Evolutionary conservation across 2,888 invertebrate species (phyloP), one percentile per base, ranked within the genome.

Genomic region (Terebella lapidaria): DNA sequence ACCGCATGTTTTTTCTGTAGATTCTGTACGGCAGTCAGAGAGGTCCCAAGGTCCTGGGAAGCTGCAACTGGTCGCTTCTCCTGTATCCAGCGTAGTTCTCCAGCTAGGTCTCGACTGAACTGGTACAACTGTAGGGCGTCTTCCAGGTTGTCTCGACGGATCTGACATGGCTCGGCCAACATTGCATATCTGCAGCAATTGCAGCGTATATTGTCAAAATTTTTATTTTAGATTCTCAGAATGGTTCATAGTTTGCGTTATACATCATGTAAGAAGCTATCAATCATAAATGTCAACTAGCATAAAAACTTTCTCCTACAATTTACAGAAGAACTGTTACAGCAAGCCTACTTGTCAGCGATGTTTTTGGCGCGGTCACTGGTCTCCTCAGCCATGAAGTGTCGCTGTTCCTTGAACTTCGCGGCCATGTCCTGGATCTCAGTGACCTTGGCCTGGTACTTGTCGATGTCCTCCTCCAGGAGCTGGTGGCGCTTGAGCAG

Each of bases 1-100:
- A 81, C 83, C 75, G 91, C 89, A 74, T 96, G 95, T 80, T 95
- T 95, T 84, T 96, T 96, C 74, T 92, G 90, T 51, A 94, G 83
- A 59, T 89, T 88, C 74, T 94, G 93, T 0, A 94, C 93, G 18
- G 90, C 89, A 1, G 86, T 85, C 57, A 91, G 81, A 58, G 75
- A 80, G 54, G 71, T 74, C 15, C 89, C 89, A 18, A 90, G 81
- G 75, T 91, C 90, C 27, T 84, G 84, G 0, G 89, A 89, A 1
- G 85, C 84, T 0, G 88, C 89, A 3, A 88, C 77, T 0, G 86
- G 85, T 72, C 88, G 87, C 69, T 89, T 88, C 71, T 91, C 89
- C 2, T 84, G 83, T n/a, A 96, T 81, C 96, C 96, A 97, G 67
- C 89, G 87, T 57, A 92, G 75, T 79, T 96, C 95, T 76, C 96